Conservation (phyloP, 2,888 invertebrate species). For the Eumacrocentrus americanus region DNA sequence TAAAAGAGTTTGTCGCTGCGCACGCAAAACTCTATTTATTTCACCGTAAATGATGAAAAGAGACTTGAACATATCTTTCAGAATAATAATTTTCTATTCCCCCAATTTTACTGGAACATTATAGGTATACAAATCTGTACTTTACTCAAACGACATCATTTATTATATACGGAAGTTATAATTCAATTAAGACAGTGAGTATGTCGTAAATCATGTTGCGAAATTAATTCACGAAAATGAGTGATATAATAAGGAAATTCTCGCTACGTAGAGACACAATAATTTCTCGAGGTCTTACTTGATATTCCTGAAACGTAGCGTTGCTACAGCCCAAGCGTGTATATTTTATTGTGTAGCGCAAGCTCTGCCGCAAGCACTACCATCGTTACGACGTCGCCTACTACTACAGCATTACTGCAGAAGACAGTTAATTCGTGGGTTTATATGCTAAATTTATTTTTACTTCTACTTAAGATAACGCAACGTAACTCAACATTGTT, state of each 20-base stretch:
- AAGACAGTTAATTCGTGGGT: constrained; percentile 26
- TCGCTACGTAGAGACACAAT: constrained; percentile 3
- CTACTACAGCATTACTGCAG: constrained; percentile 6
- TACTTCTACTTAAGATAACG: too few species aligned
- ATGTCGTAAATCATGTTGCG: neutral
- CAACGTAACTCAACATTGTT: too few species aligned
- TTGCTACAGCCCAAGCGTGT: constrained; percentile 16
- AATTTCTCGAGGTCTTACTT: constrained; percentile 21
- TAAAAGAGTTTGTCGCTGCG: neutral
- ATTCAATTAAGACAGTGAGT: neutral
- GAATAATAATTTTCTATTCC: too few species aligned
- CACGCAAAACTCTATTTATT: neutral
- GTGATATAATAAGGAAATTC: constrained; percentile 6
- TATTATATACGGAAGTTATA: too few species aligned
- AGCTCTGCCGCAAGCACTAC: constrained; percentile 19
- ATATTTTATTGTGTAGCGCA: constrained; percentile 24
- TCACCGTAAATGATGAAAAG: neutral
- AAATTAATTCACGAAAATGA: neutral
- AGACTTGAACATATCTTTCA: too few species aligned
- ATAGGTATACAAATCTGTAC: too few species aligned
- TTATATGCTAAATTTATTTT: constrained; percentile 29
- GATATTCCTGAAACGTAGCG: constrained; percentile 26
- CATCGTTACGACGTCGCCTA: constrained; percentile 3
- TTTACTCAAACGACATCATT: too few species aligned
- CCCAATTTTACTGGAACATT: too few species aligned